Evolutionary conservation across 2,888 invertebrate species (phyloP), one percentile per base, ranked within the genome.

Genomic region (Coelinius sp.): DNA sequence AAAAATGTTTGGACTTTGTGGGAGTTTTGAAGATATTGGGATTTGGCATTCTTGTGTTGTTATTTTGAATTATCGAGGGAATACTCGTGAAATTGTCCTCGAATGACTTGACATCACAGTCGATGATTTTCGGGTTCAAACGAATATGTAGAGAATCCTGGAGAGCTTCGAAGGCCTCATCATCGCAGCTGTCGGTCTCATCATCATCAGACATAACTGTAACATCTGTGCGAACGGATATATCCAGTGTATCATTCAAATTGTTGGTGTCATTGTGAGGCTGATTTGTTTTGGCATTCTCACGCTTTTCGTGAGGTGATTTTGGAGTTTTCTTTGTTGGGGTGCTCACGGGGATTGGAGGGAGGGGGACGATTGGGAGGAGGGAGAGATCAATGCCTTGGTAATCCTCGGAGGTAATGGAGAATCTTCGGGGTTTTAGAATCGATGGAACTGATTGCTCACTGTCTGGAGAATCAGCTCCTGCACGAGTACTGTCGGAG

Each of bases 401-500:
- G 53, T 83, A 86, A 67, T 86, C 86, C 24, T 83, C 83, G 1
- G 84, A 85, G 0, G 83, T 83, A 53, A 87, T 79, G 2, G 87
- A 86, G 17, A 82, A 81, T 22, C 84, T 82, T 10, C 83, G 79
- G 0, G 74, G 69, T 41, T 84, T 83, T 25, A 75, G 31, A 71
- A 78, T 75, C 1, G 78, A 44, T 5, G 76, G 77, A 1, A 76
- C 73, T 1, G 74, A 75, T 31, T 85, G 80, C 24, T 78, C 85
- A 65, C 90, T 90, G 68, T 90, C 87, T 0, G 90, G 90, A 0
- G 90, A 90, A 81, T 90, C 90, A 10, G 89, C 88, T 3, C 89
- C 89, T 1, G 89, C 86, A 76, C 90, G 84, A 0, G 90, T 91
- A 14, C 90, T 90, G 81, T 91, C 91, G 53, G 90, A 90, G 74